These are phyloP conservation scores for Otolemur crassicaudatus DNA, from an alignment of 2,797 vertebrate species.

Conservation along the genomic window DNA sequence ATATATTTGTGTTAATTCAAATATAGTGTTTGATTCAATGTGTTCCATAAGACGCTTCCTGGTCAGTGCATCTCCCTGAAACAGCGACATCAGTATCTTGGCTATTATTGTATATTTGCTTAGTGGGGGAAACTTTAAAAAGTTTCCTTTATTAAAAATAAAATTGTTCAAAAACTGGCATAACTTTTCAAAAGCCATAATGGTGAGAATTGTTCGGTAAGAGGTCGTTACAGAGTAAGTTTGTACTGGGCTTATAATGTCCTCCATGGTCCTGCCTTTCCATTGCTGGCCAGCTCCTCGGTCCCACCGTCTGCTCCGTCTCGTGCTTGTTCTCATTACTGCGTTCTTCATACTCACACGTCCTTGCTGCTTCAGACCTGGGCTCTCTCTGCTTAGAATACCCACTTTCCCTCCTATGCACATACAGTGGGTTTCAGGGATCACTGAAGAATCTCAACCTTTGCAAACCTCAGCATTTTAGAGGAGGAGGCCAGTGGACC, in stretches of 20 bases:
- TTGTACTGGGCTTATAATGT: background rate
- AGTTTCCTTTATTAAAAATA: background rate
- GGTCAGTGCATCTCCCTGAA: background rate
- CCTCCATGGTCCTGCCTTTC: background rate
- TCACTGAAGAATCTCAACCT: background rate
- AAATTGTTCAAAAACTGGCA: background rate
- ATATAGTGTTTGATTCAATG: background rate
- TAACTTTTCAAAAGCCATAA: background rate
- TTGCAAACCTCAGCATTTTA: background rate
- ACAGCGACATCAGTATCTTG: background rate
- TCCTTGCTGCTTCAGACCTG: background rate
- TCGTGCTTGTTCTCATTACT: background rate
- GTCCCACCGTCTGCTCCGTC: background rate
- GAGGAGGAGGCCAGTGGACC: background rate
- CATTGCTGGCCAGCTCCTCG: background rate
- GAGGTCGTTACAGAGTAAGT: background rate
- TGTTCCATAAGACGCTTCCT: background rate
- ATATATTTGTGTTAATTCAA: background rate
- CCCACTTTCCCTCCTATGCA: background rate
- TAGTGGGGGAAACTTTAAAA: background rate
- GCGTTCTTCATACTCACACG: background rate
- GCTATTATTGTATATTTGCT: background rate
- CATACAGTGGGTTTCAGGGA: background rate
- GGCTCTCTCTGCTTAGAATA: background rate
- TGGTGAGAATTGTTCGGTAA: background rate